Conservation (phyloP, 2,888 invertebrate genomes). For the Dicyrtoma fusca region DNA sequence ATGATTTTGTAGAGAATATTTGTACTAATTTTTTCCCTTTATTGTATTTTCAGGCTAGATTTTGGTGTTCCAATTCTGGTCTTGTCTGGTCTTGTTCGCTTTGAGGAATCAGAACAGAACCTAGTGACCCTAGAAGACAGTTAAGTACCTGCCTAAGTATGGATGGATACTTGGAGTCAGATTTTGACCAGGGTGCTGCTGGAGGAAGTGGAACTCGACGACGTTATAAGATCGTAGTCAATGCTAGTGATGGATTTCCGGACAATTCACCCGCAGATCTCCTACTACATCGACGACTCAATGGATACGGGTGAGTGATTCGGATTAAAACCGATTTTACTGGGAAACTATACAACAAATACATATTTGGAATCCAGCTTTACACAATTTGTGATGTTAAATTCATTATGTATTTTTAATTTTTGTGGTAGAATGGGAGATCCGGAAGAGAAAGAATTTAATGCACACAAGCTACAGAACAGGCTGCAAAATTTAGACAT, state of each 20-base stretch:
- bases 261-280: constrained; percentile 17
- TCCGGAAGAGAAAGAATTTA: constrained; percentile 25
- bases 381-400: neutral
- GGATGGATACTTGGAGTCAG: constrained; percentile 14
- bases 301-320: constrained; percentile 20
- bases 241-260: constrained; percentile 44
- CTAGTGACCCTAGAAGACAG: no score
- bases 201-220: constrained; percentile 39
- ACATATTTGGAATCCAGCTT: no score
- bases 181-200: constrained; percentile 6
- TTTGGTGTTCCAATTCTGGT: no score
- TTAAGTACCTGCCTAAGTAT: no score
- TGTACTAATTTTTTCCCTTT: no score
- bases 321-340: neutral
- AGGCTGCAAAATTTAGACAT: constrained; percentile 47
- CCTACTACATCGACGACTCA: constrained; percentile 7
- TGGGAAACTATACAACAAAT: no score
- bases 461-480: constrained; percentile 15
- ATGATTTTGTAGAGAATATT: no score
- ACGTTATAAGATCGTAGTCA: constrained; percentile 43
- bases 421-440: constrained; percentile 23
- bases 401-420: neutral
- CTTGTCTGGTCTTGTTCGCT: neutral
- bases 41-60: no score
- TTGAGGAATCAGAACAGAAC: no score